phyloP scores from a whole-genome alignment of 64 coral and sea anemone genomes.

The Montipora efflorescens region DNA sequence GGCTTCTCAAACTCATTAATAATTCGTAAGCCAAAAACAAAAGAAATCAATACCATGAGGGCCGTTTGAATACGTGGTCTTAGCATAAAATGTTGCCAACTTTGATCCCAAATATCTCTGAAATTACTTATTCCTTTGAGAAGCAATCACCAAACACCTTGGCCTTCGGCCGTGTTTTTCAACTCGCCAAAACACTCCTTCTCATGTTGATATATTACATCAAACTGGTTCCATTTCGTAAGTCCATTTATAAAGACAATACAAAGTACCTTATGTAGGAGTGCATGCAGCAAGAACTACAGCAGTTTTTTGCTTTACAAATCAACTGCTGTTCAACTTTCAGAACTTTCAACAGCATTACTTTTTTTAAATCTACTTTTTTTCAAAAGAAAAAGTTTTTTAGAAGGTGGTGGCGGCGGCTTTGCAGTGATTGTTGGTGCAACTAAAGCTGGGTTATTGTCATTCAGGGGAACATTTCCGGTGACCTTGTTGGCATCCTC shows the following conservation, averaged over 20 bases:
- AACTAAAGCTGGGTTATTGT: not conserved
- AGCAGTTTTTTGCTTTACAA: not conserved
- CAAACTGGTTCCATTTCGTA: not conserved
- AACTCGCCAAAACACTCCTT: too few species aligned
- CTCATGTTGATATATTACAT: not conserved
- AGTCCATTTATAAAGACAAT: not conserved
- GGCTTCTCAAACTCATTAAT: too few species aligned
- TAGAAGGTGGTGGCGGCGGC: not conserved
- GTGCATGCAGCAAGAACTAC: not conserved
- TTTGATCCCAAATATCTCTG: too few species aligned
- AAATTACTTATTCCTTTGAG: too few species aligned
- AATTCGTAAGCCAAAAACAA: too few species aligned
- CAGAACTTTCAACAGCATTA: not conserved
- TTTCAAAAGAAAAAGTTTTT: not conserved
- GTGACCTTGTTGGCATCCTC: conserved; percentile 7
- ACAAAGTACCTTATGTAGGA: not conserved
- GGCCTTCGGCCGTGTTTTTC: too few species aligned
- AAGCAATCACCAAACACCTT: too few species aligned
- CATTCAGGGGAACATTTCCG: not conserved
- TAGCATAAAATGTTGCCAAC: too few species aligned
- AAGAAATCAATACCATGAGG: too few species aligned
- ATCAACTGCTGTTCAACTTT: not conserved
- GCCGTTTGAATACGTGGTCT: too few species aligned
- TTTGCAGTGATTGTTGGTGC: conserved; percentile 16
- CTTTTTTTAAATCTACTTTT: conserved; percentile 23